Conservation (phyloP, 2,113 vertebrate genomes). For the Chrysochloris asiatica region DNA sequence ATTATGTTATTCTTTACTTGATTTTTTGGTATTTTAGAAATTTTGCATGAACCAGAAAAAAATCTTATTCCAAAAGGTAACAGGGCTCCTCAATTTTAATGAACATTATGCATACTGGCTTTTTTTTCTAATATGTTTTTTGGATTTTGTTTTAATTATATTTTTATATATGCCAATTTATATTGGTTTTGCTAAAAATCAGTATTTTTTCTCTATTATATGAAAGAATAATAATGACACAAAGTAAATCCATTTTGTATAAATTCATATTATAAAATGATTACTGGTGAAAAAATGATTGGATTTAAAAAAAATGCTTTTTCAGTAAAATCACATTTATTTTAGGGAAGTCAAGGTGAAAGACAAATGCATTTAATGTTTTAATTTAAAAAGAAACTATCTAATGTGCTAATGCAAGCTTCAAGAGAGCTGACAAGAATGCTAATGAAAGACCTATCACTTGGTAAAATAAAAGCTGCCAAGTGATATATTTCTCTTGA, state of each 20-base stretch:
- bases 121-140: neutral
- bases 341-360: slow-evolving; percentile 57
- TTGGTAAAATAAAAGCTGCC: neutral
- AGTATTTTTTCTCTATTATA: neutral
- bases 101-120: neutral
- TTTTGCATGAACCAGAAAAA: neutral
- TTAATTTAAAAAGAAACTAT: slow-evolving; percentile 59
- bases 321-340: slow-evolving; percentile 56
- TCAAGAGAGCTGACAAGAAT: slow-evolving; percentile 27
- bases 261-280: slow-evolving; percentile 28
- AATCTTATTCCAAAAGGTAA: neutral
- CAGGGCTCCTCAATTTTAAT: neutral
- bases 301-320: neutral
- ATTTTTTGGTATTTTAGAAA: slow-evolving; percentile 26
- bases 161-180: neutral
- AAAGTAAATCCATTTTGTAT: neutral
- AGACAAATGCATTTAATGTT: slow-evolving; percentile 46
- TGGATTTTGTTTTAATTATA: neutral
- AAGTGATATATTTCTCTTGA: neutral
- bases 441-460: slow-evolving; percentile 14
- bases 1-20: neutral
- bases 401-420: slow-evolving; percentile 55
- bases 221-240: slow-evolving; percentile 5
- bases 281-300: slow-evolving; percentile 49
- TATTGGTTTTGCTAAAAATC: neutral